Evolutionary conservation across 2,888 invertebrate genomes (phyloP), one percentile per base, ranked within the genome.

Genomic region (Entomobrya proxima): DNA sequence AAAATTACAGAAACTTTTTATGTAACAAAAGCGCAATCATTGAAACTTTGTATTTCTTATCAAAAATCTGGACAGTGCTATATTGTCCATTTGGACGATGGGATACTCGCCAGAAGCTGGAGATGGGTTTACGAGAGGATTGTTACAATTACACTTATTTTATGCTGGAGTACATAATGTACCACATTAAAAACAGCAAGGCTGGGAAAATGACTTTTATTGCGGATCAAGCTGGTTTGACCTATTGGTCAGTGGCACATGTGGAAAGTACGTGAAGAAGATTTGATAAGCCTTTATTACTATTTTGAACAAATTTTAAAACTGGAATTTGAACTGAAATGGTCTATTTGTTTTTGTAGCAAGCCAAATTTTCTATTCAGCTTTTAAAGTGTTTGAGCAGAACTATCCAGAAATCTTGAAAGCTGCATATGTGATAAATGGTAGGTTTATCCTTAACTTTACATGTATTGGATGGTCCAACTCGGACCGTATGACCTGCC

Each of bases 401-500:
- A 74, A 85, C 35, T 85, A 85, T 50, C 85, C 85, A 15, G 85
- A 85, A 64, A 85, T 85, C 35, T 50, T 85, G n/a, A 85, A 85
- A 37, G 64, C 21, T 13, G 85, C 79, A 0, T 74, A 78, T 52
- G 79, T 85, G 4, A 79, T 85, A n/a, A 85, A 85, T 40, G 61
- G 85, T 85, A 64, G 30, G 58, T 40, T n/a, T n/a, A n/a, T n/a
- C n/a, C n/a, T n/a, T n/a, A n/a, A n/a, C n/a, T n/a, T n/a, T n/a
- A n/a, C n/a, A n/a, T n/a, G n/a, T n/a, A n/a, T n/a, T n/a, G n/a
- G n/a, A n/a, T n/a, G n/a, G n/a, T n/a, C n/a, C n/a, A n/a, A n/a
- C n/a, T n/a, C n/a, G n/a, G n/a, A n/a, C n/a, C n/a, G n/a, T n/a
- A n/a, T n/a, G n/a, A n/a, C n/a, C n/a, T n/a, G n/a, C n/a, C n/a